A percentile compares a stretch with the other conserved stretches of the same genome.
Evolutionary conservation across 2,888 invertebrate genomes (phyloP).

Genomic region (Ormyrus rosae): DNA sequence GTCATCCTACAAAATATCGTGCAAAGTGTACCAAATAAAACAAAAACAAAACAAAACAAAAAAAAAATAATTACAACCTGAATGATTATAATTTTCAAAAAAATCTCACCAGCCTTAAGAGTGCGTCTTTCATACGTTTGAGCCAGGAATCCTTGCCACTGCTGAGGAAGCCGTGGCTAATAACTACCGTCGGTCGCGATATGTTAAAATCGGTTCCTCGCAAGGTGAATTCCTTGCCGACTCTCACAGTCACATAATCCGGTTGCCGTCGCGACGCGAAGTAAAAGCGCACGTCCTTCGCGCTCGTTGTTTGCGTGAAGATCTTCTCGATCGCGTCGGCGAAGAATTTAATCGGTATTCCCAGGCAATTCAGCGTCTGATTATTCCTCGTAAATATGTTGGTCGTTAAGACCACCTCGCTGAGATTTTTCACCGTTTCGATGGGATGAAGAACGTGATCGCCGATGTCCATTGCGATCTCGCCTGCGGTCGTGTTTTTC

Average conservation of each 20-base stretch:
- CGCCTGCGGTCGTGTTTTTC: too few relatives aligned
- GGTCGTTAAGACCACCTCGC: too few relatives aligned
- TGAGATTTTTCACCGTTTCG: too few relatives aligned
- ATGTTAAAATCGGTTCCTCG: conserved; percentile 79
- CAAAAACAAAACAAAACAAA: too few relatives aligned
- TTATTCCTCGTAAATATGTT: too few relatives aligned
- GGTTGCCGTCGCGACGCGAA: conserved; percentile 76
- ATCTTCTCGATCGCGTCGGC: neutral
- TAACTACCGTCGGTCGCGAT: conserved; percentile 78
- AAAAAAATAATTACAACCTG: too few relatives aligned
- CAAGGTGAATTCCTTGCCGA: conserved; percentile 77
- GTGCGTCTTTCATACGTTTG: conserved; percentile 78
- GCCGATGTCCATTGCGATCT: too few relatives aligned
- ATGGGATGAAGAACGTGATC: too few relatives aligned
- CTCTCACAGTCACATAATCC: conserved; percentile 75
- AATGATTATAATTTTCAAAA: neutral
- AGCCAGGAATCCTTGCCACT: conserved; percentile 80
- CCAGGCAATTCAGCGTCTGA: conserved; percentile 29
- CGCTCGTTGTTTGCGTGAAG: conserved; percentile 11
- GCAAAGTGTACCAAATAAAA: too few relatives aligned
- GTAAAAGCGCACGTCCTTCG: conserved; percentile 77
- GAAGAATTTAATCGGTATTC: conserved; percentile 19
- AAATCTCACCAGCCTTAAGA: conserved; percentile 77
- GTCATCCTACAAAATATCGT: too few relatives aligned
- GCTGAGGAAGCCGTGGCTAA: conserved; percentile 82